Base-by-base conservation (phyloP, 2,113 vertebrate genomes). In the Oryctolagus cuniculus region DNA sequence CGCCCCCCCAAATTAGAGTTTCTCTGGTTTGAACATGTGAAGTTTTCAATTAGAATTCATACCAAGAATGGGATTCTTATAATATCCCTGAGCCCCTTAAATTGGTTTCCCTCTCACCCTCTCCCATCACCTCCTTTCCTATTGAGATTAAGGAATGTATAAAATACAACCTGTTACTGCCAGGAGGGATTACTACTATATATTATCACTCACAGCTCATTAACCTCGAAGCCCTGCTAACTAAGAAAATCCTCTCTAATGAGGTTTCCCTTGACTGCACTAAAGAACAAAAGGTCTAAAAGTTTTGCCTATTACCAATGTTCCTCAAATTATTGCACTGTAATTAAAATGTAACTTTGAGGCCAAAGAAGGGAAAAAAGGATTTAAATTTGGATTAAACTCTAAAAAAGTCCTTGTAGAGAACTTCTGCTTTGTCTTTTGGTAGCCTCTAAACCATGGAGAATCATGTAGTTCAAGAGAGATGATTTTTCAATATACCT, bases 181-280 rank as follows among this genome's bases (percentile, higher is more conserved):
- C 98, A 97, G 97, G 96, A 98, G 98, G 98, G 98, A 98, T 98
- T 98, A 98, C 98, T 97, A 95, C 96, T 98, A 98, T 98, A 98
- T 98, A 98, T 98, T 98, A 98, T 98, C 98, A 98, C 98, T 98
- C 98, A 98, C 98, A 98, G 98, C 98, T 98, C 98, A 98, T 98
- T 98, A 98, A 98, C 98, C 98, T 96, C 1, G 0, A 97, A 98
- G 97, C 98, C 98, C 98, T 98, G 98, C 98, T 98, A 98, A 98
- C 98, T 98, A 98, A 98, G 98, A 98, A 98, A 98, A 98, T 98
- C 98, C 98, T 97, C 92, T 98, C 97, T 98, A 98, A 98, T 98
- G 98, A 98, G 98, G 98, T 98, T 98, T 98, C 96, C 97, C 97
- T 98, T 98, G 98, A 98, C 98, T 98, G 97, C 97, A 97, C 98